A percentile compares a stretch with the other conserved stretches of the same genome.
Evolutionary conservation across 2,888 invertebrate genomes (phyloP).

Genomic region (Bembecia ichneumoniformis): DNA sequence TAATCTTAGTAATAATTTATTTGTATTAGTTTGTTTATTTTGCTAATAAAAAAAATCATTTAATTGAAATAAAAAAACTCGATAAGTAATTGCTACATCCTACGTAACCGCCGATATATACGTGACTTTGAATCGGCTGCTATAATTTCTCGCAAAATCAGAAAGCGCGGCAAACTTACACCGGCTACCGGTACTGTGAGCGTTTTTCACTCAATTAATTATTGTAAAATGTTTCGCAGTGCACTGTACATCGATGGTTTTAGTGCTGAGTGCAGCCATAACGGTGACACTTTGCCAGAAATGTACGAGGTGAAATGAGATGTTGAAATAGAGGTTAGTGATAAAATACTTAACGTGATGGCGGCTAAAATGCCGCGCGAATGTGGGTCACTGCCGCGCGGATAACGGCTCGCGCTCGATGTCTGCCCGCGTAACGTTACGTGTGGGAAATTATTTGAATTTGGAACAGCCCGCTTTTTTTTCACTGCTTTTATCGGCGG

Average conservation of each 20-base stretch:
- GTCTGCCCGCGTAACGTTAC: conserved; percentile 71
- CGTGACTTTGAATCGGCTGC: conserved; percentile 54
- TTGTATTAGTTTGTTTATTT: too few relatives aligned
- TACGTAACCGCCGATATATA: conserved; percentile 55
- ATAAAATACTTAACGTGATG: conserved; percentile 37
- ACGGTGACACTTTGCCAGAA: conserved; percentile 9
- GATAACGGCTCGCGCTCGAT: conserved; percentile 67
- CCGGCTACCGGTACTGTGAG: conserved; percentile 6
- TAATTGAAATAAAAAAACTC: background rate
- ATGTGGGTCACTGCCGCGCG: conserved; percentile 69
- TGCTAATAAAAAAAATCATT: too few relatives aligned
- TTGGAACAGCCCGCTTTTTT: conserved; percentile 57
- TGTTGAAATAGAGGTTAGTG: conserved; percentile 48
- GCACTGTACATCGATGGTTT: background rate
- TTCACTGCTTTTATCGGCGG: conserved; percentile 49
- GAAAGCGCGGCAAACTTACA: conserved; percentile 58
- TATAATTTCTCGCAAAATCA: conserved; percentile 63
- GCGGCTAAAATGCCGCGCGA: conserved; percentile 44
- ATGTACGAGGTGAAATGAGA: conserved; percentile 13
- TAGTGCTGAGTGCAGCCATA: background rate
- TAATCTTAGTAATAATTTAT: too few relatives aligned
- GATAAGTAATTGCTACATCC: conserved; percentile 38
- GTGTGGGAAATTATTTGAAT: conserved; percentile 73
- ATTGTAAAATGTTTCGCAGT: background rate
- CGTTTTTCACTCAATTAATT: background rate